Evolutionary conservation across 2,888 invertebrate genomes (phyloP).

Genomic region (Trichogramma evanescens): DNA sequence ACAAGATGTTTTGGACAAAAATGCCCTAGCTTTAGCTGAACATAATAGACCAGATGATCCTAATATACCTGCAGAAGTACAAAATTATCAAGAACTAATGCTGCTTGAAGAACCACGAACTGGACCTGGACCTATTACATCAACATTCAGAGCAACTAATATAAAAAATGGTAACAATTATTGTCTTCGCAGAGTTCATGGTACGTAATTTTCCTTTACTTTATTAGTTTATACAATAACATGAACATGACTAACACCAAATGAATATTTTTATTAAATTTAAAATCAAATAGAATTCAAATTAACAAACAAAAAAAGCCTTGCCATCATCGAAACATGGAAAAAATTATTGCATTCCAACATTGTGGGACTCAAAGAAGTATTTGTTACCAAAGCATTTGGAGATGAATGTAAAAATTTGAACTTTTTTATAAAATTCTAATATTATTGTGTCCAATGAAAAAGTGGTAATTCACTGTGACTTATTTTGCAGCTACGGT

Average conservation of each 20-base stretch:
- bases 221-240: not conserved
- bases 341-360: conserved; percentile 92
- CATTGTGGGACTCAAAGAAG: conserved; percentile 84
- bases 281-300: conserved; percentile 58
- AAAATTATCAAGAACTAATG: conserved; percentile 80
- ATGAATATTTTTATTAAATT: conserved; percentile 12
- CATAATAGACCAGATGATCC: conserved; percentile 62
- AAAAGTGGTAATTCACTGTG: not conserved
- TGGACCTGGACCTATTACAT: conserved; percentile 67
- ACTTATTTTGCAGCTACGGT: conserved; percentile 68
- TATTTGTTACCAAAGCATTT: conserved; percentile 92
- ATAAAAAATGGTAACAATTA: conserved; percentile 78
- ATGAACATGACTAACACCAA: too few species aligned
- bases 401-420: conserved; percentile 81
- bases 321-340: conserved; percentile 86
- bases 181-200: conserved; percentile 83
- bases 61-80: conserved; percentile 80
- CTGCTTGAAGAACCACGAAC: conserved; percentile 71
- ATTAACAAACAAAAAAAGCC: conserved; percentile 74
- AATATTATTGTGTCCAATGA: not conserved
- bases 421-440: not conserved
- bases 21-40: conserved; percentile 66
- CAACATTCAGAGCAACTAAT: conserved; percentile 85
- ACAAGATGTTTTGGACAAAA: conserved; percentile 68
- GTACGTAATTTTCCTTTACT: conserved; percentile 43